Base-by-base conservation (phyloP, 2,888 invertebrate genomes). In the Rotaria magnacalcarata region DNA sequence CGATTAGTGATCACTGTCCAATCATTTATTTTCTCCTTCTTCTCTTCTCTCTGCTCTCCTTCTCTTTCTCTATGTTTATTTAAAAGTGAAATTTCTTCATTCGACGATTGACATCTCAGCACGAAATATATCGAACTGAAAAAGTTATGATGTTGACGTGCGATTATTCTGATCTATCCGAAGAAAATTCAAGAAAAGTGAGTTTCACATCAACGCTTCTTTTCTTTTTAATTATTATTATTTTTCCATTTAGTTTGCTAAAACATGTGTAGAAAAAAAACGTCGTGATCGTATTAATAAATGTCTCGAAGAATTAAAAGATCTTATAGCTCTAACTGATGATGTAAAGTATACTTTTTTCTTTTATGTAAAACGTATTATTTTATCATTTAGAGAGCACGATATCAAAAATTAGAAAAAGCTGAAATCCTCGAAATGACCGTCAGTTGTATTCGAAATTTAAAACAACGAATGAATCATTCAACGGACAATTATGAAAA, bases 231-330 rank as follows among this genome's bases (percentile, higher is more conserved):
- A 16, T 16, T 52, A 50, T 24, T 21, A 50, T 60, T 43, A 24
- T 85, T 4, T 27, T 58, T n/a, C 14, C 19, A 24, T 60, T 34
- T 85, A 85, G 85, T 84, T 87, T n/a, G 87, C 87, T 52, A 87
- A 87, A 54, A 87, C 87, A 60, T 87, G 87, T 84, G 87, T 87
- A 21, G 87, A 87, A 50, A 87, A 87, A 58, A 87, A 85, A 43
- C 84, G 87, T 50, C 87, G 87, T 11, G 87, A 87, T 74, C 87
- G 87, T 84, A 87, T 87, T 56, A 87, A 87, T 52, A 43, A 80
- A 52, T 80, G 87, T 60, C 80, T 87, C 41, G 87, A 87, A 74
- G 87, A 87, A 52, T 75, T 87, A 27, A 87, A 87, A 56, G 87
- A 87, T 21, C 56, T 87, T 14, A 87, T 87, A 85, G 85, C 87